phyloP scores from a whole-genome alignment of 2,888 invertebrate species.

The Orthosia gracilis region DNA sequence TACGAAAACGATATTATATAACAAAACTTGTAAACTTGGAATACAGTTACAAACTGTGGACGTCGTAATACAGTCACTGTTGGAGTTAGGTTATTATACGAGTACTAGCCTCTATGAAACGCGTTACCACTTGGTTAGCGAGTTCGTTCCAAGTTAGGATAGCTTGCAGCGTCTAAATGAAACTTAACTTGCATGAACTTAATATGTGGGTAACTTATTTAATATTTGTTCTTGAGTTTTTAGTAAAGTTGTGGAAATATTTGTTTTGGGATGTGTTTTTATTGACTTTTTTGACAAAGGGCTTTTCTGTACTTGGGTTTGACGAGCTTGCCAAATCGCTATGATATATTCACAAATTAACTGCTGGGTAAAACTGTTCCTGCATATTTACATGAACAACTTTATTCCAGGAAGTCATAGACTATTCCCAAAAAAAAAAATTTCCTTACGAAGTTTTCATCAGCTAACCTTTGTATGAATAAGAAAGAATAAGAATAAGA shows the following conservation, averaged over 20 bases:
- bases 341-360: too few relatives aligned
- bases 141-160: conserved; percentile 46
- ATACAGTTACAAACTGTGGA: conserved; percentile 43
- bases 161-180: conserved; percentile 48
- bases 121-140: conserved; percentile 41
- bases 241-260: conserved; percentile 9
- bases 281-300: not conserved
- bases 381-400: too few relatives aligned
- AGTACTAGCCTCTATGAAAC: conserved; percentile 36
- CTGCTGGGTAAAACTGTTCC: too few relatives aligned
- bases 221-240: conserved; percentile 37
- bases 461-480: too few relatives aligned
- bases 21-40: conserved; percentile 44
- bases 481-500: too few relatives aligned
- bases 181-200: conserved; percentile 47
- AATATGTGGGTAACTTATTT: conserved; percentile 35
- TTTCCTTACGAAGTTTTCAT: too few relatives aligned
- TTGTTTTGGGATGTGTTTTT: not conserved
- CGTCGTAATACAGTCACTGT: conserved; percentile 45
- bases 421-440: too few relatives aligned
- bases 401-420: too few relatives aligned
- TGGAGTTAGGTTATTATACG: conserved; percentile 50
- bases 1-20: conserved; percentile 39
- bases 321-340: not conserved
- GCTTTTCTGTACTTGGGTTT: not conserved